phyloP scores from a whole-genome alignment of 1,140 invertebrate genomes.

The Probaryconus sp. region DNA sequence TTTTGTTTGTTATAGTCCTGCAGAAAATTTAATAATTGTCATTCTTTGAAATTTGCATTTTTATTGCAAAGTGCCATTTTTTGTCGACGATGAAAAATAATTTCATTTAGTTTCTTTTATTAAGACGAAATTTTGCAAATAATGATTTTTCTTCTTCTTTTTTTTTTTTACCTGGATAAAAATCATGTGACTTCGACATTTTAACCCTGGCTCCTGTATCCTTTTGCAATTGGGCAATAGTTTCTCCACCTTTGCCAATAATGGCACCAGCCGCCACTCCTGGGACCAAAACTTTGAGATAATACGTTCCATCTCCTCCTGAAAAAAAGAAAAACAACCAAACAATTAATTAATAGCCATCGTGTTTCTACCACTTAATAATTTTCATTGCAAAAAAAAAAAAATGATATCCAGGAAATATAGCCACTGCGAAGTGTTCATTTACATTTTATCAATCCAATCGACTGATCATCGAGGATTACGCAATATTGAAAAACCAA shows the following conservation, averaged over 20 bases:
- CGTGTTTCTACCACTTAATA: slow-evolving; percentile 10
- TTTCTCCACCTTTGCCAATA: slow-evolving; percentile 98
- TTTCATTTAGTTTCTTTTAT: no score
- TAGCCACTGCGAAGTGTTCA: no score
- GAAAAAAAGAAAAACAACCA: slow-evolving; percentile 61
- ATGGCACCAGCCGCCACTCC: slow-evolving; percentile 97
- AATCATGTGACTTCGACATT: slow-evolving; percentile 99
- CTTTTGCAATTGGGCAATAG: slow-evolving; percentile 97
- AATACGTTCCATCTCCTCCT: slow-evolving; percentile 88
- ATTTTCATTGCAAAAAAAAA: slow-evolving; percentile 37
- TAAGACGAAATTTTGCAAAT: no score
- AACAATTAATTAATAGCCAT: no score
- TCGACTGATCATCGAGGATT: slow-evolving; percentile 7
- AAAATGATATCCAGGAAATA: no score
- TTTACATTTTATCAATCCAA: slow-evolving; percentile 50
- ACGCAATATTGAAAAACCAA: slow-evolving; percentile 47
- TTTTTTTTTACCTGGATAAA: slow-evolving; percentile 94
- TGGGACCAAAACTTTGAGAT: slow-evolving; percentile 97
- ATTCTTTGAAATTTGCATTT: no score
- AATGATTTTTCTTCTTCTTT: slow-evolving; percentile 4
- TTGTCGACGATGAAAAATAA: no score
- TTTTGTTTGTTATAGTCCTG: slow-evolving; percentile 3
- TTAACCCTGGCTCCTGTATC: slow-evolving; percentile 96
- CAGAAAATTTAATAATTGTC: no score
- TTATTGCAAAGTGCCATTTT: no score